Conservation (phyloP, 2,113 vertebrate genomes). For the Eonycteris spelaea region DNA sequence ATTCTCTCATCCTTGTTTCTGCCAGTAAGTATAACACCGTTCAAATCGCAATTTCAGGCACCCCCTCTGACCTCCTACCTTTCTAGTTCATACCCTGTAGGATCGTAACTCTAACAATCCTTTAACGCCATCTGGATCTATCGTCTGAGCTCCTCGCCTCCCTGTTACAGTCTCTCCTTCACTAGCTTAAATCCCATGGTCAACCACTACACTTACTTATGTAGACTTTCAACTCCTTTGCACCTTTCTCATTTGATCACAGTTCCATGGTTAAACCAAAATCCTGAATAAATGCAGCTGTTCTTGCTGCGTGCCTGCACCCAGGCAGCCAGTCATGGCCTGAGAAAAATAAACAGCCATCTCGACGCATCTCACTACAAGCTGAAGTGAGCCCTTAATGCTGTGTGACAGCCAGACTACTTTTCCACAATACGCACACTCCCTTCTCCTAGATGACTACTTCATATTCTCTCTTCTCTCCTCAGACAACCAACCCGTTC, state of each 20-base stretch:
- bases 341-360: not conserved
- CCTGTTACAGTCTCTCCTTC: not conserved
- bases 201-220: not conserved
- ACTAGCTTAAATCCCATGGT: not conserved
- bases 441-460: not conserved
- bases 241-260: not conserved
- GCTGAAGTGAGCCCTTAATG: not conserved
- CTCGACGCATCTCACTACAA: not conserved
- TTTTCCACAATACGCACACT: not conserved
- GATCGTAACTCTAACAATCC: not conserved
- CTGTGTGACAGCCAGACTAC: not conserved
- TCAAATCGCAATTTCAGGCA: not conserved
- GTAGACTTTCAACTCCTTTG: not conserved
- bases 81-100: not conserved
- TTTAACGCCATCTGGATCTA: not conserved
- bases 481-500: not conserved
- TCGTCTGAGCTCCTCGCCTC: not conserved
- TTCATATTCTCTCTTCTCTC: not conserved
- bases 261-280: not conserved
- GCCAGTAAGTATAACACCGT: not conserved
- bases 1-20: not conserved
- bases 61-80: not conserved
- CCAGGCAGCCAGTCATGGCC: not conserved
- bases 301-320: not conserved
- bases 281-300: not conserved